These are phyloP conservation scores for Tyria jacobaeae DNA, from an alignment of 2,888 invertebrate species.

Conservation along the genomic window DNA sequence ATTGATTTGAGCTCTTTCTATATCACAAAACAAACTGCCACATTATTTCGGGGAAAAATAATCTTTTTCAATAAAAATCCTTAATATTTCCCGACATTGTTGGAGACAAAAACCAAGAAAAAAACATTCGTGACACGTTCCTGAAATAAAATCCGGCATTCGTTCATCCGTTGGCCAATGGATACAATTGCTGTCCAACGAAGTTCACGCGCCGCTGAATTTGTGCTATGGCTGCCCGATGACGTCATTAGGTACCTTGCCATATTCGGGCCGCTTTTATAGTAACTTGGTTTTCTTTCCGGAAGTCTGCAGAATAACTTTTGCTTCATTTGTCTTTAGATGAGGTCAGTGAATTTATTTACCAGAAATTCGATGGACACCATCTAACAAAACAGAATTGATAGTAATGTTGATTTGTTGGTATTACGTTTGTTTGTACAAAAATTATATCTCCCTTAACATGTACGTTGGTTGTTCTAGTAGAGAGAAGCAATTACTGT, in stretches of 20 bases:
- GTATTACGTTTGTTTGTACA: not conserved
- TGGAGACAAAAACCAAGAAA: constrained; percentile 40
- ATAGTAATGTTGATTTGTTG: not conserved
- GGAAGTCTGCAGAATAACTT: constrained; percentile 35
- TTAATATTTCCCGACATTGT: constrained; percentile 45
- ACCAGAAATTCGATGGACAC: constrained; percentile 11
- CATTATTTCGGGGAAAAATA: constrained; percentile 39
- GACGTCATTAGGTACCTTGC: constrained; percentile 55
- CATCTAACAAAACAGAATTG: not conserved
- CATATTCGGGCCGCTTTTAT: constrained; percentile 44
- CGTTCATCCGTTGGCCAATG: constrained; percentile 44
- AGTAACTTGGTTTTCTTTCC: constrained; percentile 43
- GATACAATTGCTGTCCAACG: constrained; percentile 52
- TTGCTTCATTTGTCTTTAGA: constrained; percentile 28
- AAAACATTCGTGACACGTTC: constrained; percentile 55
- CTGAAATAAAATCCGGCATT: constrained; percentile 55
- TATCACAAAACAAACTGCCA: constrained; percentile 39
- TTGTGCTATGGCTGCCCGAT: constrained; percentile 46
- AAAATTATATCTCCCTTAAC: not conserved
- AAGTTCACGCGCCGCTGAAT: constrained; percentile 53
- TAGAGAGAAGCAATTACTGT: not conserved
- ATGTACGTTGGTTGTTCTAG: not conserved
- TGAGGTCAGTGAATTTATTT: constrained; percentile 25
- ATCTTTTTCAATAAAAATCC: constrained; percentile 54
- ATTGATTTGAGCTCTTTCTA: constrained; percentile 13